These are phyloP conservation scores for Drosophila kuntzei DNA, from an alignment of 2,888 invertebrate species.

Conservation along the genomic window DNA sequence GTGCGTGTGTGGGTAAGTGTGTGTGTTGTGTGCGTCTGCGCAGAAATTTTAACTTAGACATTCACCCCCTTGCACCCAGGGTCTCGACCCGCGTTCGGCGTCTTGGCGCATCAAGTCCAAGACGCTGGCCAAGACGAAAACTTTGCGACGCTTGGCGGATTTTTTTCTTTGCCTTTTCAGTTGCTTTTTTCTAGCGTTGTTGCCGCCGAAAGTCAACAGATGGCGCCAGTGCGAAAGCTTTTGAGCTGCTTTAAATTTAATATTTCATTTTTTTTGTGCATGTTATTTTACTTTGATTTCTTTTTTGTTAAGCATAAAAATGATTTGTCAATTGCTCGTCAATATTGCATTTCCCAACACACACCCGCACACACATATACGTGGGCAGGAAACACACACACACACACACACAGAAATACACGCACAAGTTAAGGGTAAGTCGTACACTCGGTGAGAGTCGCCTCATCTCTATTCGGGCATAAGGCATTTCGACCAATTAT, in stretches of 20 bases:
- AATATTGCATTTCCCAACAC: constrained; percentile 1
- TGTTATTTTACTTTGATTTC: not conserved
- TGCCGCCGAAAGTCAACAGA: constrained; percentile 49
- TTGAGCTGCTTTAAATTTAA: constrained; percentile 11
- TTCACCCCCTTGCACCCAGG: constrained; percentile 58
- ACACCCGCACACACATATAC: constrained; percentile 1
- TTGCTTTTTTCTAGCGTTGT: constrained; percentile 25
- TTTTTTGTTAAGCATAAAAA: not conserved
- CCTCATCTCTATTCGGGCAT: constrained; percentile 59
- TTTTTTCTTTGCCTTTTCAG: constrained; percentile 33
- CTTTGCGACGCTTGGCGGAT: constrained; percentile 55
- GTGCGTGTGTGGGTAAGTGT: constrained; percentile 20
- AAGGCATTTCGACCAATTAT: constrained; percentile 85
- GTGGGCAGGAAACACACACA: constrained; percentile 19
- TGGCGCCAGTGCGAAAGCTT: constrained; percentile 73
- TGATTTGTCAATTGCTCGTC: constrained; percentile 3
- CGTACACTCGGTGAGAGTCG: constrained; percentile 29
- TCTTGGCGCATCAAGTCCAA: constrained; percentile 55
- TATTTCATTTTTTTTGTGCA: not conserved
- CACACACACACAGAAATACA: constrained; percentile 10
- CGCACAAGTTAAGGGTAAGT: constrained; percentile 53
- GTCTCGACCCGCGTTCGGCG: constrained; percentile 24
- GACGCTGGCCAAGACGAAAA: constrained; percentile 61
- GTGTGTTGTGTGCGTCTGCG: constrained; percentile 56
- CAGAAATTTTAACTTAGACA: constrained; percentile 58